phyloP scores from a whole-genome alignment of 1,140 invertebrate species.

The Diprion similis region DNA sequence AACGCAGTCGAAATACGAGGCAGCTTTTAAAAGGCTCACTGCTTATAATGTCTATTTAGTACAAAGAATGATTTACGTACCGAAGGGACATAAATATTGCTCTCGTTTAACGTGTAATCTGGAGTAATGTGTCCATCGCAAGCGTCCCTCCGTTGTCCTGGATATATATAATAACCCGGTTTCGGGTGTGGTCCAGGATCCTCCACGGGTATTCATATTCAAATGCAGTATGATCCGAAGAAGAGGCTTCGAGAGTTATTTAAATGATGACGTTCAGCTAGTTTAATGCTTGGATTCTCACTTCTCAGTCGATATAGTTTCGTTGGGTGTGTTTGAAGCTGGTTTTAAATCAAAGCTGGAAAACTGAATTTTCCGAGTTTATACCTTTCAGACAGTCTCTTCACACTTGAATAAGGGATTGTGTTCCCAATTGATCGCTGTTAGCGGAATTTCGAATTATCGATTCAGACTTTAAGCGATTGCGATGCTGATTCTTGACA shows the following conservation, averaged over 20 bases:
- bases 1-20: background rate
- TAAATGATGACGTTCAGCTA: background rate
- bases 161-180: background rate
- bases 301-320: no score
- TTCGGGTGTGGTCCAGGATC: conserved; percentile 3
- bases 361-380: no score
- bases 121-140: conserved; percentile 24
- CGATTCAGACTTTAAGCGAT: no score
- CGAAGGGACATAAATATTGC: conserved; percentile 25
- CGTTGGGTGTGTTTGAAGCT: no score
- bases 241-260: background rate
- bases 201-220: conserved; percentile 14
- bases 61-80: conserved; percentile 14
- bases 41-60: background rate
- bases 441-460: no score
- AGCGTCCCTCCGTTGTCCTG: background rate
- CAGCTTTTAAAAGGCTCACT: background rate
- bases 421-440: no score
- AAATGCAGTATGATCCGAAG: background rate
- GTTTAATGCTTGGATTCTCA: background rate
- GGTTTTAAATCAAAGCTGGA: no score
- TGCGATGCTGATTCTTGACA: no score
- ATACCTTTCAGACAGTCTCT: no score
- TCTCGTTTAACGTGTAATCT: conserved; percentile 28
- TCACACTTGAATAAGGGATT: no score